A percentile compares a stretch with the other conserved stretches of the same genome.
Evolutionary conservation across 2,797 vertebrate genomes (phyloP).

Genomic region (Hoplostethus mediterraneus): DNA sequence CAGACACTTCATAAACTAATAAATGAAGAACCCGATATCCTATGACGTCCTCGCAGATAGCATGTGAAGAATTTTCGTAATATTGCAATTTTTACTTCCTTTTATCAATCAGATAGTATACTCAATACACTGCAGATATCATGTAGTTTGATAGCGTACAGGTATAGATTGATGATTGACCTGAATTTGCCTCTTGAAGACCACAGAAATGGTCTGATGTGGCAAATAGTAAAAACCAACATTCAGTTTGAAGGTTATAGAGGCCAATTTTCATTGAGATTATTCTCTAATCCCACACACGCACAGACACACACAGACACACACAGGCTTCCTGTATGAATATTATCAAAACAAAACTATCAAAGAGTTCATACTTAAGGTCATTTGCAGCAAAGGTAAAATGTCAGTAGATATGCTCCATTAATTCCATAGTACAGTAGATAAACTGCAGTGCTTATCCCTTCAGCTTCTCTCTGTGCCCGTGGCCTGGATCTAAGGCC

Average conservation of each 20-base stretch:
- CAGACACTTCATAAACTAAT: too few species aligned
- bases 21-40: too few species aligned
- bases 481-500: slow-evolving; percentile 47
- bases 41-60: too few species aligned
- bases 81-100: too few species aligned
- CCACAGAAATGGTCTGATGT: too few species aligned
- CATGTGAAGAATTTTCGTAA: too few species aligned
- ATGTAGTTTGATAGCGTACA: too few species aligned
- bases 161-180: neutral
- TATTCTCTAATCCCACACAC: neutral
- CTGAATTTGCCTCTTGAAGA: neutral
- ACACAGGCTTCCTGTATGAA: neutral
- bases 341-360: neutral
- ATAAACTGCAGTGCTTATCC: slow-evolving; percentile 46
- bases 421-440: slow-evolving; percentile 33
- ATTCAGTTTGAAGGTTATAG: neutral
- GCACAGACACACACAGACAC: too few species aligned
- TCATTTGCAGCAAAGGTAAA: slow-evolving; percentile 34
- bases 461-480: slow-evolving; percentile 41
- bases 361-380: slow-evolving; percentile 13
- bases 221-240: neutral
- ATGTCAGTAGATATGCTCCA: slow-evolving; percentile 29
- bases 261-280: neutral
- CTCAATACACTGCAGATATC: too few species aligned
- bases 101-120: too few species aligned